Evolutionary conservation across 1,140 invertebrate genomes (phyloP).

Genomic region (Cydia amplana): DNA sequence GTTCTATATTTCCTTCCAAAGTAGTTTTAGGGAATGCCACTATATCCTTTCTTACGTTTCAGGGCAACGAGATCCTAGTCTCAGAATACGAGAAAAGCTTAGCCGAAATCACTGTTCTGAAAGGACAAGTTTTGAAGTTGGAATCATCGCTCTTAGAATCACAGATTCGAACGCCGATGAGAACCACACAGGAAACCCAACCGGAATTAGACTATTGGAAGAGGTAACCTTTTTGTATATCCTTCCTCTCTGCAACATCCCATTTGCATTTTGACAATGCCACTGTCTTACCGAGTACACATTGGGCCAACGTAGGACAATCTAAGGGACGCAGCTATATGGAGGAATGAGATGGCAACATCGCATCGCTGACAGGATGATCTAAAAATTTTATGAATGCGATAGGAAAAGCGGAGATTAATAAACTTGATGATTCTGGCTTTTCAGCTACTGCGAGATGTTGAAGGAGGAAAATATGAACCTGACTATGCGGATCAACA

Average conservation of each 20-base stretch:
- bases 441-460: conserved; percentile 69
- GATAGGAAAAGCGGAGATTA: too few species aligned
- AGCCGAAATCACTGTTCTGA: conserved; percentile 69
- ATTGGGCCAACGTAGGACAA: too few species aligned
- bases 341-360: too few species aligned
- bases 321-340: too few species aligned
- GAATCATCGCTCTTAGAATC: conserved; percentile 71
- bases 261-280: too few species aligned
- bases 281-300: too few species aligned
- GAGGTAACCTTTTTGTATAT: conserved; percentile 44
- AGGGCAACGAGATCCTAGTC: conserved; percentile 74
- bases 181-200: conserved; percentile 43
- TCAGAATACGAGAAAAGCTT: conserved; percentile 71
- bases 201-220: conserved; percentile 72
- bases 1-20: too few species aligned
- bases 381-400: too few species aligned
- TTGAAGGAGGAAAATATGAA: conserved; percentile 73
- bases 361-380: too few species aligned
- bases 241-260: too few species aligned
- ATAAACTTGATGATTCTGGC: too few species aligned
- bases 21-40: background rate
- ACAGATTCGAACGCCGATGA: conserved; percentile 61
- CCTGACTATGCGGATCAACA: conserved; percentile 56
- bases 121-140: conserved; percentile 70
- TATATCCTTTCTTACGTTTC: conserved; percentile 34